Base-by-base conservation (phyloP, 2,113 vertebrate species). In the Thymallus thymallus region DNA sequence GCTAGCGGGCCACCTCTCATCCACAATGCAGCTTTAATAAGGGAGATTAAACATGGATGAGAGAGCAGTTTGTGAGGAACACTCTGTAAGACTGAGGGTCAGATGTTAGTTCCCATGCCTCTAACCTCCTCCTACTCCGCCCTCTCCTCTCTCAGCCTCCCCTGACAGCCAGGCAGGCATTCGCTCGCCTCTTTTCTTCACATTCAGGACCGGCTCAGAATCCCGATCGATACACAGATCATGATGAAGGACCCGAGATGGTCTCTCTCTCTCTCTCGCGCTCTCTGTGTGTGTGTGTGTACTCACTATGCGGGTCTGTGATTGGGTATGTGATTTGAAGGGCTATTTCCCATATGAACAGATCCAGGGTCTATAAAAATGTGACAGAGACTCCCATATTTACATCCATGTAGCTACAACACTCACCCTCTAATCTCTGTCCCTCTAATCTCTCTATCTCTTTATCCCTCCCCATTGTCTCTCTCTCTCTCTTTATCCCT, bases 341-440 rank as follows among this genome's bases (percentile, higher is more conserved):
- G 74, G 82, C 74, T 60, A 73, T 75, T 82, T 88, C 86, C 86
- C 85, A 76, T 16, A 76, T 84, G 86, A 86, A 77, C 64, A 86
- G 81, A 81, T 84, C 80, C 75, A 78, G 84, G 77, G 87, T 87
- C 76, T 85, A 79, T 89, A 78, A 84, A 86, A 86, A 69, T 73
- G 83, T 77, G 86, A 88, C 88, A 84, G 86, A 78, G 79, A 87
- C 88, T 78, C 87, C 75, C 35, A 55, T 87, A 85, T 80, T 87
- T 84, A 61, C 84, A 79, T 13, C 60, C 74, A 26, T 63, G 72
- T 72, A 79, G 81, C 75, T 78, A 78, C 76, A 77, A 69, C 75
- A 7, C 76, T 26, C 48, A n/a, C n/a, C n/a, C 20, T 0, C 65
- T 9, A n/a, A n/a, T 26, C n/a, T 13, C 23, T 10, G 9, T 26